Base-by-base conservation (phyloP, 2,888 invertebrate species). In the Drosophila robusta region DNA sequence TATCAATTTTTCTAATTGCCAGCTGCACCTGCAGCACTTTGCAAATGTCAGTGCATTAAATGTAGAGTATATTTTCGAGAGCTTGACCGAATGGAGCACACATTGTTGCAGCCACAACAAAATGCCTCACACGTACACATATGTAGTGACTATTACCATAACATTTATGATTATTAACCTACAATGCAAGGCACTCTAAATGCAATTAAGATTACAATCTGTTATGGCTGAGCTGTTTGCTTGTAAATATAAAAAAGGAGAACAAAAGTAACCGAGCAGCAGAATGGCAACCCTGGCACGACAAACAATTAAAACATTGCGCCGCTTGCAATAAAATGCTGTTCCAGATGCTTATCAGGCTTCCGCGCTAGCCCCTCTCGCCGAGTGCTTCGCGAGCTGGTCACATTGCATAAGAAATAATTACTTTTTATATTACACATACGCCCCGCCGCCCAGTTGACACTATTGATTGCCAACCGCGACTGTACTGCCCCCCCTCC, bases 141-240 rank as follows among this genome's bases (percentile, higher is more conserved):
- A 32, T 58, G 74, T 66, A 18, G 57, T 60, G 67, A 85, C 82
- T 83, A 83, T 83, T 83, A 83, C 87, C 87, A 87, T 83, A 87
- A 87, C 83, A 83, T 83, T 86, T 88, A 85, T 85, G 89, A 87
- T 85, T 85, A 88, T 88, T 88, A 88, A 87, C 88, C 88, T 72
- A 88, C 85, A 85, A 85, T 85, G 85, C 89, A 87, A 81, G 89
- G 85, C 85, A 85, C 85, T 85, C 89, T 88, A 88, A 85, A 88
- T 85, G 87, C 85, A 88, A 85, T 85, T 85, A 85, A 85, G 85
- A 85, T 85, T 75, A 85, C 81, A 79, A 88, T 85, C 85, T 69
- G 64, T 75, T 87, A 87, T 82, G 79, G 85, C 67, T 73, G 62
- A 81, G 78, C 67, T 71, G 62, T 73, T 76, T 71, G 58, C 58